Base-by-base conservation (phyloP, 2,797 vertebrate genomes). In the Fundulus diaphanus region DNA sequence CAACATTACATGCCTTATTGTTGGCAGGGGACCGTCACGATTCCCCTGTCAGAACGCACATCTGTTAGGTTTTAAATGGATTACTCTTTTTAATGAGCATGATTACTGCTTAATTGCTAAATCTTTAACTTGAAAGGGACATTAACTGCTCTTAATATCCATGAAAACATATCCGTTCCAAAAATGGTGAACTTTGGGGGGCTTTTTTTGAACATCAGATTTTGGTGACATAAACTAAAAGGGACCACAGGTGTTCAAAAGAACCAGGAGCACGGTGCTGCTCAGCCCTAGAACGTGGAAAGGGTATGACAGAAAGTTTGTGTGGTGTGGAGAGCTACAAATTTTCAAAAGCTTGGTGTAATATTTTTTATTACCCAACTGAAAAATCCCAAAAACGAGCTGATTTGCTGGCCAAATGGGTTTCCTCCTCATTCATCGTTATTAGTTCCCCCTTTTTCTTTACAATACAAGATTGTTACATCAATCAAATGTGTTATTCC, bases 1-100 rank as follows among this genome's bases (percentile, higher is more conserved):
- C 91, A 93, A 92, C 93, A 91, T 94, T 90, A 93, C 83, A 44
- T 76, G 91, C 82, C 88, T 94, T 90, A 91, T 93, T 92, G 92
- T 94, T 89, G 88, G 92, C 88, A 88, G 90, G 86, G 89, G 92
- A 92, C 89, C 92, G 83, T 87, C 82, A n/a, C 40, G 77, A 89
- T 87, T 85, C 83, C 89, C 88, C 85, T 68, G 79, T 89, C 83
- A 87, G 86, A 93, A 89, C 85, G 86, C 88, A 96, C 95, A 96
- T 96, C 95, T 96, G 95, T 92, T 95, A 95, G 89, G 90, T 94
- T 94, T 96, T 95, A 95, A 95, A 94, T 95, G 92, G 94, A 95
- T 95, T 93, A 94, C 93, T 91, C 92, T 92, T 86, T 90, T 94
- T 95, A 96, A 95, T 95, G 94, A 95, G 93, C 88, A 84, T 95